These are phyloP conservation scores for Zosterops japonicus DNA, from an alignment of 2,113 vertebrate genomes.

Conservation along the genomic window DNA sequence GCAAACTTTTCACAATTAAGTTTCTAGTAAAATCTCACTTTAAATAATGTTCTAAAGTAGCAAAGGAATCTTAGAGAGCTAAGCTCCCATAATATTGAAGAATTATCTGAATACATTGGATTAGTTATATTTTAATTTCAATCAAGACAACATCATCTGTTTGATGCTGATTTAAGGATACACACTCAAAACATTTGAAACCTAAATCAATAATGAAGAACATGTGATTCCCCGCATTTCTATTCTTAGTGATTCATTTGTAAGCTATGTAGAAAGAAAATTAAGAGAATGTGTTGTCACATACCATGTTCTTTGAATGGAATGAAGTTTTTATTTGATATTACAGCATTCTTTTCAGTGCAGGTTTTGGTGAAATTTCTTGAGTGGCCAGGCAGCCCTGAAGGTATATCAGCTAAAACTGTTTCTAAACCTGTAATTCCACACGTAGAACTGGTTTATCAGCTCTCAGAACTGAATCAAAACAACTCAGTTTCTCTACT, in stretches of 20 bases:
- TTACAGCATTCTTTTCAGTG: background rate
- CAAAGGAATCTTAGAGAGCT: background rate
- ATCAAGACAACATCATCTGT: background rate
- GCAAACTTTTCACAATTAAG: conserved; percentile 30
- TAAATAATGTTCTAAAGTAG: background rate
- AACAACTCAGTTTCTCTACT: background rate
- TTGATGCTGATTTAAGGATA: conserved; percentile 35
- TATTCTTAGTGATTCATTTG: background rate
- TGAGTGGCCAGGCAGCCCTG: background rate
- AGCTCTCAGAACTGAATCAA: background rate
- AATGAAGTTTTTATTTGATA: conserved; percentile 7
- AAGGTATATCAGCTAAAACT: background rate
- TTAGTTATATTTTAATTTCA: conserved; percentile 30
- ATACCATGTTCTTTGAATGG: background rate
- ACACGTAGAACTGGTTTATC: background rate
- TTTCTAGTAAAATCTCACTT: conserved; percentile 29
- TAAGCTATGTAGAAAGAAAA: background rate
- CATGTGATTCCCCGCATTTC: background rate
- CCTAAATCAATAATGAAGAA: conserved; percentile 43
- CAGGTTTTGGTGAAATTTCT: background rate
- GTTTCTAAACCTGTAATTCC: background rate
- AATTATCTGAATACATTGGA: background rate
- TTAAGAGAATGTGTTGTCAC: background rate
- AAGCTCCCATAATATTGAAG: background rate
- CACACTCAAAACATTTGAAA: conserved; percentile 14